Conservation (phyloP, 2,888 invertebrate genomes). For the Hololepta plana region DNA sequence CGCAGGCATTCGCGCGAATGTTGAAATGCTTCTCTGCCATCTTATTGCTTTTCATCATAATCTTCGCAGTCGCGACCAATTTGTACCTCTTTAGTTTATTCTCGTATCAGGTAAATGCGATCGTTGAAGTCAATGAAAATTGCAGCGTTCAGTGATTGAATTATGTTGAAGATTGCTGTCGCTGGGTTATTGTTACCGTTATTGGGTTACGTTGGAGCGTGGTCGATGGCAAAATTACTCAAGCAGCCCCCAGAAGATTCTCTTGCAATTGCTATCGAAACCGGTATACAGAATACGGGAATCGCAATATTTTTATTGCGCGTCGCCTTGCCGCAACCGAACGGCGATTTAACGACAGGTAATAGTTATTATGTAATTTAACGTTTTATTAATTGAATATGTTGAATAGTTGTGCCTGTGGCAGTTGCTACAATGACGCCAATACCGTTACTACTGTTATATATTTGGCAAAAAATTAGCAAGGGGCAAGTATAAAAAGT, state of each 20-base stretch:
- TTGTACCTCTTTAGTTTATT: conserved; percentile 76
- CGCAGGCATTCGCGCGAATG: conserved; percentile 54
- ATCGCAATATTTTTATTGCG: conserved; percentile 75
- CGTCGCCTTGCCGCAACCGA: conserved; percentile 66
- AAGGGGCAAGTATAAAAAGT: too few relatives aligned
- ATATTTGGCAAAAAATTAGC: conserved; percentile 33
- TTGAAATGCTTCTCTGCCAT: conserved; percentile 70
- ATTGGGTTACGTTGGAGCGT: conserved; percentile 60
- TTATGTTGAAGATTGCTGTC: conserved; percentile 42
- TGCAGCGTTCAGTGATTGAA: background rate
- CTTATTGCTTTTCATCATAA: conserved; percentile 64
- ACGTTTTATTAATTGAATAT: conserved; percentile 1
- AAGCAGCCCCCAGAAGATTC: conserved; percentile 47
- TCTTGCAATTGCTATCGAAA: conserved; percentile 82
- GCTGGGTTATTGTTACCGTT: conserved; percentile 70
- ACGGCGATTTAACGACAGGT: conserved; percentile 77
- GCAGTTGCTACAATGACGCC: conserved; percentile 90
- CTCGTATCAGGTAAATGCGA: conserved; percentile 56
- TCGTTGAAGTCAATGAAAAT: background rate
- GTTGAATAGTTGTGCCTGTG: conserved; percentile 59
- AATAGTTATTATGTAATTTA: conserved; percentile 10
- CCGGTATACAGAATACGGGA: conserved; percentile 87
- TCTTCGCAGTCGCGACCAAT: conserved; percentile 80
- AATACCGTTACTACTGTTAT: conserved; percentile 42
- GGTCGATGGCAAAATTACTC: conserved; percentile 37